A percentile compares a stretch with the other conserved stretches of the same genome.
phyloP scores from a whole-genome alignment of 2,888 invertebrate species.

The Sphecodes monilicornis region DNA sequence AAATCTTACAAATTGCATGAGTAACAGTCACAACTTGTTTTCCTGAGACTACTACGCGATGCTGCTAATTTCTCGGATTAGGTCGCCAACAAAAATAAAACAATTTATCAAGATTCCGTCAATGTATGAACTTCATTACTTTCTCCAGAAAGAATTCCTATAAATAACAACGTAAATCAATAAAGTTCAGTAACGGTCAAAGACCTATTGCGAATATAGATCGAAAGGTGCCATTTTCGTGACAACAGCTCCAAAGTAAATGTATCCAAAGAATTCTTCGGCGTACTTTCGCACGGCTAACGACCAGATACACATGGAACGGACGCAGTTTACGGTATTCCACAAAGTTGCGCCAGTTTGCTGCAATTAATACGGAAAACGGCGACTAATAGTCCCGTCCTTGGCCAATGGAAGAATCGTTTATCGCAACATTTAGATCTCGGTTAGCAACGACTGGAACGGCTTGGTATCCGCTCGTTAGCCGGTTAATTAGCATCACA shows the following conservation, averaged over 20 bases:
- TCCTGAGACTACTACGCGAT: no score
- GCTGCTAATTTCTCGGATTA: no score
- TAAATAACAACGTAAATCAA: neutral
- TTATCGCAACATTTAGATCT: slow-evolving; percentile 41
- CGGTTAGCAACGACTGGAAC: slow-evolving; percentile 41
- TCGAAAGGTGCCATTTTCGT: neutral
- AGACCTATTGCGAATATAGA: neutral
- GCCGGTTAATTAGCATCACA: slow-evolving; percentile 50
- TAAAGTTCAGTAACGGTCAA: neutral
- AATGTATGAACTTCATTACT: no score
- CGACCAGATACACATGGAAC: neutral
- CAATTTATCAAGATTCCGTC: no score
- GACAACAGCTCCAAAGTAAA: neutral
- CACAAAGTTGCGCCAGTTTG: slow-evolving; percentile 26
- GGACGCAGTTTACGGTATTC: neutral
- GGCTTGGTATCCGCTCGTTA: slow-evolving; percentile 42
- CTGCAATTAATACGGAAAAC: slow-evolving; percentile 36
- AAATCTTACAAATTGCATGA: no score
- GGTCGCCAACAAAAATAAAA: no score
- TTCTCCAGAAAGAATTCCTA: no score
- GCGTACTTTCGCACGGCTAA: neutral
- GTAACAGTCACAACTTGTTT: no score
- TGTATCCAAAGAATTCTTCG: neutral
- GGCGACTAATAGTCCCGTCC: slow-evolving; percentile 40
- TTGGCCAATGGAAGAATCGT: slow-evolving; percentile 50